A percentile compares a stretch with the other conserved stretches of the same genome.
Evolutionary conservation across 1,140 invertebrate species (phyloP).

Genomic region (Zaprionus ghesquierei): DNA sequence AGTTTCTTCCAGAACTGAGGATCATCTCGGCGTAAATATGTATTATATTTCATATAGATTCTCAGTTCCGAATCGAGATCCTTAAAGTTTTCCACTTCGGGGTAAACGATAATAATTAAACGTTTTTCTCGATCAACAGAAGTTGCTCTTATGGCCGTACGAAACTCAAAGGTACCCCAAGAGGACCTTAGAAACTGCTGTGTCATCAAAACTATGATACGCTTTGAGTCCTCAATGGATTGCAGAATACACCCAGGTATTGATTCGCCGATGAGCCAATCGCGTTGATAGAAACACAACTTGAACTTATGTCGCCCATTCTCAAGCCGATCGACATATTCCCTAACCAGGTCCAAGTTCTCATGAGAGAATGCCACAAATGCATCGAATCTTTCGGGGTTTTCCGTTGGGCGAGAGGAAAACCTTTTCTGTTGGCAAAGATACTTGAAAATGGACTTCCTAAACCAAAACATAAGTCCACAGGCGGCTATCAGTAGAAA

Average conservation of each 20-base stretch:
- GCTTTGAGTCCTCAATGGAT: conserved; percentile 3
- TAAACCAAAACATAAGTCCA: background rate
- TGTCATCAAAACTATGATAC: conserved; percentile 3
- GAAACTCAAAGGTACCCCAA: conserved; percentile 13
- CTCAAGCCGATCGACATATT: background rate
- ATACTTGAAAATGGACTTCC: background rate
- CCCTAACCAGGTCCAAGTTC: background rate
- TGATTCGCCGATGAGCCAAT: conserved; percentile 14
- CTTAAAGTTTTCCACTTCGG: background rate
- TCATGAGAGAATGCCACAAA: conserved; percentile 8
- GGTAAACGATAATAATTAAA: background rate
- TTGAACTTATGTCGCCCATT: background rate
- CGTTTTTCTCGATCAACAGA: background rate
- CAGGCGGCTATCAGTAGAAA: background rate
- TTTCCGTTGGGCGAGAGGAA: background rate
- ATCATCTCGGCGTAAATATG: conserved; percentile 1
- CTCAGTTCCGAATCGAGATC: background rate
- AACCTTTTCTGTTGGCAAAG: background rate
- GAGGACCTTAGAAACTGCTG: background rate
- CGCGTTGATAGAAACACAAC: conserved; percentile 11
- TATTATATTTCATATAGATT: background rate
- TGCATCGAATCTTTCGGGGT: background rate
- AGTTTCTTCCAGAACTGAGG: background rate
- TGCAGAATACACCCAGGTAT: conserved; percentile 9
- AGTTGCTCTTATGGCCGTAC: background rate